Evolutionary conservation across 2,888 invertebrate genomes (phyloP).

Genomic region (Nomada flava): DNA sequence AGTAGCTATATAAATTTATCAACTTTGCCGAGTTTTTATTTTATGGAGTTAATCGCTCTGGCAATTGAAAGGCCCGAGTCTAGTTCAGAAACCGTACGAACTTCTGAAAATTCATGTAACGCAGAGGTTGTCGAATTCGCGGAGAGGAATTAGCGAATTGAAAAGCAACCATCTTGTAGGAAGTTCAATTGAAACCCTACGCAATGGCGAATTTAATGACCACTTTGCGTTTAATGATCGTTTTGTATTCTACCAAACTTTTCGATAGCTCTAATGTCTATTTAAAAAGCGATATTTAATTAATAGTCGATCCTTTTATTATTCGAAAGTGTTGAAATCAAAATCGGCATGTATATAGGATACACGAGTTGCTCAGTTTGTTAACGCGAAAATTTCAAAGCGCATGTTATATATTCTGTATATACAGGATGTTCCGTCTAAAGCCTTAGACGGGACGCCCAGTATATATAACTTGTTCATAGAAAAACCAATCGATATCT

Average conservation of each 20-base stretch:
- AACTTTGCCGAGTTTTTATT: too few relatives aligned
- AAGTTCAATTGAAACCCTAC: too few relatives aligned
- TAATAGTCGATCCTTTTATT: background rate
- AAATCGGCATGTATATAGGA: slow-evolving; percentile 1
- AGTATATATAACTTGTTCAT: slow-evolving; percentile 2
- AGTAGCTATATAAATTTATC: too few relatives aligned
- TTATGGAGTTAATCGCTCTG: too few relatives aligned
- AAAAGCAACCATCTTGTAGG: background rate
- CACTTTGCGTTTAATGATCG: slow-evolving; percentile 30
- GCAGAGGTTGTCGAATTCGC: slow-evolving; percentile 25
- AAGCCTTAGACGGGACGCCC: too few relatives aligned
- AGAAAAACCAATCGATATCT: slow-evolving; percentile 6
- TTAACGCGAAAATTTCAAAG: background rate
- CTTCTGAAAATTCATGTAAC: slow-evolving; percentile 14
- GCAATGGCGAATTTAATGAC: slow-evolving; percentile 29
- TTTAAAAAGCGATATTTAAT: slow-evolving; percentile 3
- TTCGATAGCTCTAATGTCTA: background rate
- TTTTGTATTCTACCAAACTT: slow-evolving; percentile 23
- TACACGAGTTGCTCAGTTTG: slow-evolving; percentile 1
- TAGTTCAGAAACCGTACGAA: background rate
- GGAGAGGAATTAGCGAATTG: background rate
- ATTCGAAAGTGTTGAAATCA: background rate
- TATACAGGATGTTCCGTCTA: too few relatives aligned
- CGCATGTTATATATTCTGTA: background rate
- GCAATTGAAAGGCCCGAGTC: background rate